Evolutionary conservation across 2,888 invertebrate species (phyloP).

Genomic region (Plutella xylostella): DNA sequence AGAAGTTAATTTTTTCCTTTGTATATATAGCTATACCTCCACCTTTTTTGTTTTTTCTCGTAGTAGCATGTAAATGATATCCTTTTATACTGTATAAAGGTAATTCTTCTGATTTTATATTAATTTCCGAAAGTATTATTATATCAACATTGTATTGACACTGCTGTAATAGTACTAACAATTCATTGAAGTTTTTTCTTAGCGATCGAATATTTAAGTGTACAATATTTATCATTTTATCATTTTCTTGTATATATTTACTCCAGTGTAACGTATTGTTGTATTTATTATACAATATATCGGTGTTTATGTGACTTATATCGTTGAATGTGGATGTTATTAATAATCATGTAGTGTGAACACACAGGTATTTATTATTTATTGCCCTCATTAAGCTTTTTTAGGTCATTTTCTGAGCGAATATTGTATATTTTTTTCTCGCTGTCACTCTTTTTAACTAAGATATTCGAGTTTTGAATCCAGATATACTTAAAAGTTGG

Average conservation of each 20-base stretch:
- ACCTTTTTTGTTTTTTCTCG: background rate
- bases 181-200: background rate
- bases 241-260: background rate
- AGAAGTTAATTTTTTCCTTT: too few species aligned
- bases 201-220: background rate
- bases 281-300: background rate
- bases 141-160: background rate
- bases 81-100: background rate
- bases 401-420: background rate
- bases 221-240: background rate
- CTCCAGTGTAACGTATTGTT: background rate
- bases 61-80: background rate
- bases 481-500: slow-evolving; percentile 11
- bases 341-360: background rate
- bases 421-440: slow-evolving; percentile 12
- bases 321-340: background rate
- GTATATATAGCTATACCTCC: slow-evolving; percentile 1
- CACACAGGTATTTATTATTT: background rate
- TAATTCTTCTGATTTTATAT: background rate
- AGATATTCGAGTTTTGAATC: slow-evolving; percentile 12
- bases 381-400: background rate
- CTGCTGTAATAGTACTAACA: background rate
- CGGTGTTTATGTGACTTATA: background rate
- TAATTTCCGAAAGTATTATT: slow-evolving; percentile 1
- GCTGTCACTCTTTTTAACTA: slow-evolving; percentile 11